A percentile compares a stretch with the other conserved stretches of the same genome.
Conservation (phyloP, 2,797 vertebrate genomes). For the Coendou prehensilis region DNA sequence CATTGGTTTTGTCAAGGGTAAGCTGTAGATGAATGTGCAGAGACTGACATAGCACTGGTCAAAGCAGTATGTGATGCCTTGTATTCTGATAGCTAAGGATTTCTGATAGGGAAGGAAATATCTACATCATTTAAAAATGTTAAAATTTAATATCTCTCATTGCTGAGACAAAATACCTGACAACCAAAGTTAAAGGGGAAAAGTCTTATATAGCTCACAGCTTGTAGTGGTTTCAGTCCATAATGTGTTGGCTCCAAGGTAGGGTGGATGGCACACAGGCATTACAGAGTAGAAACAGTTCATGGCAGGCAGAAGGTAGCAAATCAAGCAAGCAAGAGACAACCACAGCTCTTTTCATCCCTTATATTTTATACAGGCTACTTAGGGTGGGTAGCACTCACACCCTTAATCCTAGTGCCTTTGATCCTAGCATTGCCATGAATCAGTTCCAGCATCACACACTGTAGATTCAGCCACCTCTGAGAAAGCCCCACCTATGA, state of each 20-base stretch:
- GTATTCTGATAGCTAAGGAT: constrained; percentile 35
- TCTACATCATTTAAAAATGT: constrained; percentile 29
- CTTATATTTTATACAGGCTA: background rate
- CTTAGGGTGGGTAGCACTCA: background rate
- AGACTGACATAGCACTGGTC: background rate
- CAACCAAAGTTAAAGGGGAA: background rate
- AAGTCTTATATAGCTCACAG: background rate
- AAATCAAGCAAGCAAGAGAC: background rate
- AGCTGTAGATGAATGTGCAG: constrained; percentile 69
- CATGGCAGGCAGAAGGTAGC: background rate
- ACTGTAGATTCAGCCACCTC: too few species aligned
- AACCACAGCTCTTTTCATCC: background rate
- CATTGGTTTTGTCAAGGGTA: constrained; percentile 60
- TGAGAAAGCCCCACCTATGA: background rate
- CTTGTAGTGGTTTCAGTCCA: background rate
- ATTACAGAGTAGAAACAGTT: background rate
- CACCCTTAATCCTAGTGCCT: background rate
- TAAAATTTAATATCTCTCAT: background rate
- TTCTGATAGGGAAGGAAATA: constrained; percentile 15
- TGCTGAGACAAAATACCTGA: background rate
- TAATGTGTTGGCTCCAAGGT: background rate
- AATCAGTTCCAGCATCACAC: background rate
- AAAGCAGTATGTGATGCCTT: background rate
- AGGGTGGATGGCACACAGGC: background rate
- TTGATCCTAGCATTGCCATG: background rate